Conservation (phyloP, 2,113 vertebrate genomes). For the Pluvialis apricaria region DNA sequence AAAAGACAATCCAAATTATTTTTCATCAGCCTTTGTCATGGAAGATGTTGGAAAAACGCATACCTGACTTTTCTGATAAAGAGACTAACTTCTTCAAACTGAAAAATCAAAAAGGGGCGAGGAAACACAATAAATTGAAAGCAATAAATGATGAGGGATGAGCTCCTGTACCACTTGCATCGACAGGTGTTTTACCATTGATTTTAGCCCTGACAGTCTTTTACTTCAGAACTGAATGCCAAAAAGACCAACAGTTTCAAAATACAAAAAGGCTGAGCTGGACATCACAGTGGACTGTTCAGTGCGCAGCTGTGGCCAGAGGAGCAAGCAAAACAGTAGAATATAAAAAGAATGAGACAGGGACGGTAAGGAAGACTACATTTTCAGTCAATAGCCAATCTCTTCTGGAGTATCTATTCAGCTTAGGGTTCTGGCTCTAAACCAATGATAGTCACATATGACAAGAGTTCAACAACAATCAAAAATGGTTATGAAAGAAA, state of each 20-base stretch:
- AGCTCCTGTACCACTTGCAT: neutral
- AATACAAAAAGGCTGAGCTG: neutral
- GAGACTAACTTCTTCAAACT: conserved; percentile 6
- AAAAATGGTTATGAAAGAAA: neutral
- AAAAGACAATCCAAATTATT: neutral
- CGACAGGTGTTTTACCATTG: neutral
- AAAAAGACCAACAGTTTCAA: neutral
- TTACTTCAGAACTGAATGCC: neutral
- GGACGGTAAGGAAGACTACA: neutral
- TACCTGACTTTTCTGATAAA: neutral
- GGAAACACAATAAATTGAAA: neutral
- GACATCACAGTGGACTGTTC: neutral
- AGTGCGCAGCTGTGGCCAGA: neutral
- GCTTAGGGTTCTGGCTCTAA: neutral
- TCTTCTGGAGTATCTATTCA: neutral
- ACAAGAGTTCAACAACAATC: neutral
- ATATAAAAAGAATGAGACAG: neutral
- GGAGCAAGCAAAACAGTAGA: neutral
- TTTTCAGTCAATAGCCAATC: neutral
- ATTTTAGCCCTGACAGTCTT: neutral
- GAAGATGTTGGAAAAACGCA: neutral
- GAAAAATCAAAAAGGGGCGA: neutral
- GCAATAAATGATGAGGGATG: conserved; percentile 3
- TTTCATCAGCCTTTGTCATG: neutral
- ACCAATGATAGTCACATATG: neutral